Evolutionary conservation across 2,888 invertebrate genomes (phyloP).

Genomic region (Cremastinae sp.): DNA sequence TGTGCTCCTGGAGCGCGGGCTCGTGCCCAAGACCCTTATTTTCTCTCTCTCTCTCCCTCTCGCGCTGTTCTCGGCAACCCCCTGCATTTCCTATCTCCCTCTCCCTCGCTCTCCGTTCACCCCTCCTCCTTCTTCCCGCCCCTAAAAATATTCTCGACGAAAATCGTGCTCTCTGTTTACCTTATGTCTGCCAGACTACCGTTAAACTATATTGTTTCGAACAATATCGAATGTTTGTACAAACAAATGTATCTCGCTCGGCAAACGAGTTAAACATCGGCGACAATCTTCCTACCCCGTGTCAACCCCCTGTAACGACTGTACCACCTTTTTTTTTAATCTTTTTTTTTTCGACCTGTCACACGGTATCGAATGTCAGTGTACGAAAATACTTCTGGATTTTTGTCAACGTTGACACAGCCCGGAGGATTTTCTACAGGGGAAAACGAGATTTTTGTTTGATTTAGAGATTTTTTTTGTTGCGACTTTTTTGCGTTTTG

Average conservation of each 20-base stretch:
- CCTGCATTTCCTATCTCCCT: no score
- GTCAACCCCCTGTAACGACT: constrained; percentile 29
- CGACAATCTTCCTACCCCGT: constrained; percentile 7
- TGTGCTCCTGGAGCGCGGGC: constrained; percentile 62
- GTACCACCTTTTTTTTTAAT: constrained; percentile 15
- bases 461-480: not conserved
- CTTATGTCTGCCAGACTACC: constrained; percentile 53
- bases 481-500: not conserved
- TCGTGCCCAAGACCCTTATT: constrained; percentile 66
- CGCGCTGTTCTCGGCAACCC: constrained; percentile 33
- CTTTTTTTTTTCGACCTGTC: constrained; percentile 22
- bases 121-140: constrained; percentile 37
- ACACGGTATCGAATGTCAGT: not conserved
- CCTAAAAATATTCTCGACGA: constrained; percentile 23
- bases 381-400: constrained; percentile 3
- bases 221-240: constrained; percentile 54
- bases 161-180: constrained; percentile 56
- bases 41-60: constrained; percentile 54
- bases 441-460: no score
- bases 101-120: constrained; percentile 39
- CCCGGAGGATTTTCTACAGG: no score
- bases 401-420: not conserved
- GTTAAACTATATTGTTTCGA: constrained; percentile 45
- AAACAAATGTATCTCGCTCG: constrained; percentile 38
- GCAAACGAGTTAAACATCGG: constrained; percentile 22